phyloP scores from a whole-genome alignment of 2,113 vertebrate genomes.

The Anolis sagrei region DNA sequence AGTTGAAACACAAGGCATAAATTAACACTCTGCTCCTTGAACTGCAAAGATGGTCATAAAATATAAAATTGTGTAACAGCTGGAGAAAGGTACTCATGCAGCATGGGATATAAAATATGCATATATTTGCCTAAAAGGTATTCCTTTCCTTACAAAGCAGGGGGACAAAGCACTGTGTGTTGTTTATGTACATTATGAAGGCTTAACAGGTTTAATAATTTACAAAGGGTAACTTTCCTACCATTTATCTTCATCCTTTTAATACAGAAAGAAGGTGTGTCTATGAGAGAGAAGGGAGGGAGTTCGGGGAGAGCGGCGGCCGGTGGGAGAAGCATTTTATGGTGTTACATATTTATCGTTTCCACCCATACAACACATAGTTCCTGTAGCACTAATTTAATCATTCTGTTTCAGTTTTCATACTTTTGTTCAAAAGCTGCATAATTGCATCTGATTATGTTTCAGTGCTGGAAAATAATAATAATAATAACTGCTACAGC shows the following conservation, averaged over 20 bases:
- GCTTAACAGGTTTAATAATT: slow-evolving; percentile 16
- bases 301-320: neutral
- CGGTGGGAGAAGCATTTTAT: slow-evolving; percentile 7
- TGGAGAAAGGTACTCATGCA: slow-evolving; percentile 17
- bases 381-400: slow-evolving; percentile 45
- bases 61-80: slow-evolving; percentile 6
- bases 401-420: slow-evolving; percentile 44
- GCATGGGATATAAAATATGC: neutral
- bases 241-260: slow-evolving; percentile 38
- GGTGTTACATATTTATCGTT: slow-evolving; percentile 22
- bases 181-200: slow-evolving; percentile 32
- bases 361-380: slow-evolving; percentile 6
- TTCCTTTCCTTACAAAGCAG: slow-evolving; percentile 26
- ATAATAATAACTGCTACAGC: slow-evolving; percentile 43
- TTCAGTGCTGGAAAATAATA: slow-evolving; percentile 25
- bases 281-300: neutral
- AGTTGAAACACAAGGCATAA: neutral
- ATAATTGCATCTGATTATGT: slow-evolving; percentile 48
- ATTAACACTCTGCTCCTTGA: neutral
- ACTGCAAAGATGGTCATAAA: slow-evolving; percentile 22
- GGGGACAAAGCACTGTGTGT: neutral
- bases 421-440: slow-evolving; percentile 41
- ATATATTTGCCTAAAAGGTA: slow-evolving; percentile 14
- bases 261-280: neutral
- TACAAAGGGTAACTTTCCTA: slow-evolving; percentile 32